Base-by-base conservation (phyloP, 2,797 vertebrate genomes). In the Acanthurus tractus region DNA sequence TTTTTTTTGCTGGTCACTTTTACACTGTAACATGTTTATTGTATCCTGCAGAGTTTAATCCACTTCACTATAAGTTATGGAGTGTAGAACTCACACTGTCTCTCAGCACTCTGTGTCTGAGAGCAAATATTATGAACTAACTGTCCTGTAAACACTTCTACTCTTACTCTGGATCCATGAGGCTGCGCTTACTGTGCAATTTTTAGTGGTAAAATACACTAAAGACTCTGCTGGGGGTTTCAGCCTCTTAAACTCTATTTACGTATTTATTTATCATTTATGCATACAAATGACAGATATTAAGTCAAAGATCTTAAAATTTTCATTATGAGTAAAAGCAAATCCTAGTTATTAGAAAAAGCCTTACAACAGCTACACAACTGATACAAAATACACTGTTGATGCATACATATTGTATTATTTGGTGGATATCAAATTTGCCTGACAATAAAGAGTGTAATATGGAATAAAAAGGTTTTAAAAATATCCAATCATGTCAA, bases 281-380 rank as follows among this genome's bases (percentile, higher is more conserved):
- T 18, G 23, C 8, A 66, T 12, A 18, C 2, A 45, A 49, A 40
- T 40, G 63, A 50, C 14, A 22, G 25, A 62, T 45, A 4, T 34
- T 8, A 72, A 52, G 20, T 10, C 17, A 58, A 72, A 62, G 29
- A 42, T 63, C 29, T 52, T 29, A 1, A 57, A 25, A 49, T 8
- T 34, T 63, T 58, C 6, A 29, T 59, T 34, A 72, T 72, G 72
- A 72, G 68, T 79, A 84, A 80, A 84, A 76, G 77, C 69, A 83
- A 67, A 44, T 6, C 12, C 45, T 25, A 7, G 13, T 42, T 17
- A 40, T 63, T 40, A 14, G 2, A 34, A 29, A 15, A 14, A 54
- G 3, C 15, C 48, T 65, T 8, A 65, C 46, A 59, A 34, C 13
- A 38, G 4, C 8, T 64, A 6, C 22, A 17, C 44, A 50, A 36